Evolutionary conservation across 2,888 invertebrate genomes (phyloP), one percentile per base, ranked within the genome.

Genomic region (Eupsilia transversa): DNA sequence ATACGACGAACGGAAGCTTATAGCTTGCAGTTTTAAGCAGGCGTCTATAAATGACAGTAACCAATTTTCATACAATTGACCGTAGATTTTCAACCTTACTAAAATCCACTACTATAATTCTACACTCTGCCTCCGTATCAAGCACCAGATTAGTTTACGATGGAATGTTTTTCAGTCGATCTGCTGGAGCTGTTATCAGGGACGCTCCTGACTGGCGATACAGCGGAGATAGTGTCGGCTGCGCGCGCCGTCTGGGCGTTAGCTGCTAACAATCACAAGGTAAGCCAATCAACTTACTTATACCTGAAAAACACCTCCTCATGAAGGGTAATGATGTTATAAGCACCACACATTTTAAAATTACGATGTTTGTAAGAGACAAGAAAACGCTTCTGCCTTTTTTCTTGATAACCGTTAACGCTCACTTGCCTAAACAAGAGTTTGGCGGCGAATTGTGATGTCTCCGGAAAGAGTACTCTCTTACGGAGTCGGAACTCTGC

Each of bases 241-340:
- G 97, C 88, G 89, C 92, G 97, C 27, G 97, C 97, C 5, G 95
- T 97, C 0, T 98, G 98, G 98, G 97, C 97, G 0, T 88, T 98
- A 63, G 97, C 97, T 10, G 97, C 97, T 12, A 98, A 98, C 89
- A 97, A 97, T 88, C 98, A 98, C 85, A 97, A 97, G 93, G 97
- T 97, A 80, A 33, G 46, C n/a, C n/a, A 63, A 23, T 20, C n/a
- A 2, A 49, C 49, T 38, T 61, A n/a, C 17, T 12, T 10, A 69
- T 33, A 35, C 43, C 4, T 33, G 20, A 54, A 20, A 17, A 52
- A 41, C 17, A 33, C 33, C 1, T n/a, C 1, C 10, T 7, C n/a
- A 20, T n/a, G 3, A 33, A n/a, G 6, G 7, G 12, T 7, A 20
- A 30, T 30, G 3, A 14, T 17, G n/a, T 17, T n/a, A n/a, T 20